Evolutionary conservation across 2,113 vertebrate genomes (phyloP), one percentile per base, ranked within the genome.

Genomic region (Siphamia tubifer): DNA sequence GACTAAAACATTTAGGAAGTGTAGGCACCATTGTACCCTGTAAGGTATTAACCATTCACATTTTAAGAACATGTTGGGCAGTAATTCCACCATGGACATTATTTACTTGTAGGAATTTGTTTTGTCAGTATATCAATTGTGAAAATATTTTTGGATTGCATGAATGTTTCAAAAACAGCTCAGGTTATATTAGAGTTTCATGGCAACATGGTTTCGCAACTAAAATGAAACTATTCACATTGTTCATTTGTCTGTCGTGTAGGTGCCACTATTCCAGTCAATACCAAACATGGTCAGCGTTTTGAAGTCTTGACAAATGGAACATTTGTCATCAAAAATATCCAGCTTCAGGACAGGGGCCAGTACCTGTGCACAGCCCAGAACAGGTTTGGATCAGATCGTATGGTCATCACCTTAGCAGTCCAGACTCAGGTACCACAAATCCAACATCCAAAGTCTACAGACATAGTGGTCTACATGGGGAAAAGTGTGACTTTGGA

Each of bases 231-330:
- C 3, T 6, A 3, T 6, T 16, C 20, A 12, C 19, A 16, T 20
- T 17, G 1, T 32, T 4, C 31, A 23, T 10, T 30, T 51, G 31
- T 49, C 15, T 11, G 28, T 15, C 45, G 2, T 77, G 2, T 38
- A 94, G 93, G 92, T 70, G 91, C 90, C 35, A 93, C 91, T 27
- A 90, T 94, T 43, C 86, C 92, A 64, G 90, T 85, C 23, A 87
- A 84, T 77, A 88, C 78, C 19, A 93, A 89, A 70, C 86, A 91
- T 17, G 91, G 91, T 13, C 60, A 72, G 17, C 89, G 92, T 17
- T 94, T 94, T 86, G 91, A 94, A 70, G 93, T 94, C 45, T 80
- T 92, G 53, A 77, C 45, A 61, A 93, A 94, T 53, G 93, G 92
- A 23, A 92, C 92, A n/a, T 93, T 94, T 77, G 21, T 92, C 0